phyloP scores from a whole-genome alignment of 2,888 invertebrate genomes.

The Dicranocentrus wangi region DNA sequence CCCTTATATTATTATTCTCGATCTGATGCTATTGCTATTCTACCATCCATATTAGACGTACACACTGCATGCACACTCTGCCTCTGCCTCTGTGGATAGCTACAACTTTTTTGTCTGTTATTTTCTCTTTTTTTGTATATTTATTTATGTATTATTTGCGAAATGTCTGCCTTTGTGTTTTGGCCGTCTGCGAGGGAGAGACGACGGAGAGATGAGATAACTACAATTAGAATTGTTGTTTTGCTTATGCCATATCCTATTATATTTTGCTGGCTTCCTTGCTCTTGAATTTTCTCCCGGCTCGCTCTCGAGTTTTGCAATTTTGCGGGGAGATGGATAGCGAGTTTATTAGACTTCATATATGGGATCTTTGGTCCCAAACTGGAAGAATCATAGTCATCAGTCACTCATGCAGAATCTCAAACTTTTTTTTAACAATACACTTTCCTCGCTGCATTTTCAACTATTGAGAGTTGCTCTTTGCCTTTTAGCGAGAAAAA shows the following conservation, averaged over 20 bases:
- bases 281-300: conserved; percentile 26
- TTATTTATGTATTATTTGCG: too few species aligned
- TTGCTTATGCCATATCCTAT: neutral
- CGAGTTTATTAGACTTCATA: neutral
- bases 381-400: conserved; percentile 6
- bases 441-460: too few species aligned
- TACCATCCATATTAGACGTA: too few species aligned
- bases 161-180: neutral
- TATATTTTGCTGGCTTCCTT: conserved; percentile 11
- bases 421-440: neutral
- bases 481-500: too few species aligned
- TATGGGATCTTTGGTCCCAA: neutral
- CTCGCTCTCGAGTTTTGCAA: conserved; percentile 9
- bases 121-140: neutral
- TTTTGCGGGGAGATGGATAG: conserved; percentile 9
- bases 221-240: too few species aligned
- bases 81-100: too few species aligned
- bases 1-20: conserved; percentile 8
- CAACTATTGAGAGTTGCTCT: too few species aligned
- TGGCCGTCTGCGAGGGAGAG: neutral
- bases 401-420: conserved; percentile 22
- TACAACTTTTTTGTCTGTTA: too few species aligned
- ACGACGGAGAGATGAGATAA: conserved; percentile 3
- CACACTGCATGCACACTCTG: too few species aligned
- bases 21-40: too few species aligned